Percentiles rank a stretch among this genome's conserved stretches.
These are phyloP conservation scores for Sitodiplosis mosellana DNA, from an alignment of 1,140 invertebrate genomes.

Conservation along the genomic window DNA sequence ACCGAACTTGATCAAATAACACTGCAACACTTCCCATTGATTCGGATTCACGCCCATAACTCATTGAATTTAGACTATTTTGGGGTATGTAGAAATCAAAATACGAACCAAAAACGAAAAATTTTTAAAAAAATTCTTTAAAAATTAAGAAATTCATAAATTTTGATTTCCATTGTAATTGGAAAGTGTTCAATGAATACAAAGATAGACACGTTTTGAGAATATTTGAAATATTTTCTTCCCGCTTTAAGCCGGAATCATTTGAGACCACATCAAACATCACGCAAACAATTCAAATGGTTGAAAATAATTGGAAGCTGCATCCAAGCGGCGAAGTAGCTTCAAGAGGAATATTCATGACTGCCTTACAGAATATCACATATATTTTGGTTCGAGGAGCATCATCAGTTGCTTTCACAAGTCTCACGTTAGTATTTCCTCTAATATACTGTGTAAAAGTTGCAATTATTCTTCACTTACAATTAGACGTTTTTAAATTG, in stretches of 20 bases:
- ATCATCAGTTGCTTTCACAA: conserved; percentile 41
- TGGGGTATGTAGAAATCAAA: conserved; percentile 36
- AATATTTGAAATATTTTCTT: no score
- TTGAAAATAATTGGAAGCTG: conserved; percentile 37
- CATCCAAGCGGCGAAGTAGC: conserved; percentile 25
- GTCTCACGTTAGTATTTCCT: conserved; percentile 33
- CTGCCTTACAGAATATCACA: conserved; percentile 71
- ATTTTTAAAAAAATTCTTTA: no score
- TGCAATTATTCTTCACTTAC: no score
- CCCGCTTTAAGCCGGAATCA: conserved; percentile 12
- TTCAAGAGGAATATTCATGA: conserved; percentile 62
- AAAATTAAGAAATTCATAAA: no score
- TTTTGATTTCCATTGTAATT: no score
- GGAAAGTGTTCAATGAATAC: no score
- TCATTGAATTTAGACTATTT: conserved; percentile 63
- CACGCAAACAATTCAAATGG: conserved; percentile 25
- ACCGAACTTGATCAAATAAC: conserved; percentile 33
- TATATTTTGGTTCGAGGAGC: conserved; percentile 60
- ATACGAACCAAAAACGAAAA: no score
- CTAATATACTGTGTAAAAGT: background rate
- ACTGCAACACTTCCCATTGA: conserved; percentile 48
- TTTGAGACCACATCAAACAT: conserved; percentile 18
- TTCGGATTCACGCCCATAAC: conserved; percentile 65
- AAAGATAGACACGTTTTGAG: no score
- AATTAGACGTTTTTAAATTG: no score